Evolutionary conservation across 2,113 vertebrate species (phyloP).

Genomic region (Delphinapterus leucas): DNA sequence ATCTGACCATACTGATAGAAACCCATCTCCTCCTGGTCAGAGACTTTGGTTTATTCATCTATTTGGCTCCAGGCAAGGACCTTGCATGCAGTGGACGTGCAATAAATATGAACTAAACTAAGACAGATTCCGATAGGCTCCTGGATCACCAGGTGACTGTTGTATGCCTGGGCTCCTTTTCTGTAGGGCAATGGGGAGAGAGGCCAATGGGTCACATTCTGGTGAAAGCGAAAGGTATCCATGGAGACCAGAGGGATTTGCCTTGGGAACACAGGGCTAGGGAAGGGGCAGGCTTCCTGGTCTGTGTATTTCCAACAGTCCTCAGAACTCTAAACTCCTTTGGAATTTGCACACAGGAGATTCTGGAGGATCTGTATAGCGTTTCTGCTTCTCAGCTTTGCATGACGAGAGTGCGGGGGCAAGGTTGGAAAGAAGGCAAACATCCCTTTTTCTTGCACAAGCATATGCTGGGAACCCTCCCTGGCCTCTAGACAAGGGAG

Average conservation of each 20-base stretch:
- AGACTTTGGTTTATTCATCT: not conserved
- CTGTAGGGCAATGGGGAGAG: not conserved
- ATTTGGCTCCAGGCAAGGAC: not conserved
- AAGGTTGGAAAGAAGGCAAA: conserved; percentile 66
- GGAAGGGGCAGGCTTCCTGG: not conserved
- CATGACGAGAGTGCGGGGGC: conserved; percentile 51
- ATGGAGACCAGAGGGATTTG: not conserved
- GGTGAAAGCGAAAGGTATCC: not conserved
- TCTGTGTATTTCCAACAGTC: not conserved
- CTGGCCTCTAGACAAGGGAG: conserved; percentile 64
- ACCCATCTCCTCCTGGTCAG: not conserved
- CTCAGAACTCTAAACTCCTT: not conserved
- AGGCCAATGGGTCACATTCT: not conserved
- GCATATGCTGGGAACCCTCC: conserved; percentile 63
- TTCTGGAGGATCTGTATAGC: conserved; percentile 13
- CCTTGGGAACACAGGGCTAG: not conserved
- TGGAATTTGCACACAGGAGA: conserved; percentile 17
- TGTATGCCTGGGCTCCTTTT: not conserved
- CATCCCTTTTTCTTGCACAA: conserved; percentile 56
- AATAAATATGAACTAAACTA: not conserved
- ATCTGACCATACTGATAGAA: not conserved
- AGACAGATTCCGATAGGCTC: not conserved
- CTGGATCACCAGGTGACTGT: not conserved
- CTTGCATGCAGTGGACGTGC: not conserved
- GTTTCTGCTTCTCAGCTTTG: conserved; percentile 62